Conservation (phyloP, 2,888 invertebrate species). For the Mythimna lalbum region DNA sequence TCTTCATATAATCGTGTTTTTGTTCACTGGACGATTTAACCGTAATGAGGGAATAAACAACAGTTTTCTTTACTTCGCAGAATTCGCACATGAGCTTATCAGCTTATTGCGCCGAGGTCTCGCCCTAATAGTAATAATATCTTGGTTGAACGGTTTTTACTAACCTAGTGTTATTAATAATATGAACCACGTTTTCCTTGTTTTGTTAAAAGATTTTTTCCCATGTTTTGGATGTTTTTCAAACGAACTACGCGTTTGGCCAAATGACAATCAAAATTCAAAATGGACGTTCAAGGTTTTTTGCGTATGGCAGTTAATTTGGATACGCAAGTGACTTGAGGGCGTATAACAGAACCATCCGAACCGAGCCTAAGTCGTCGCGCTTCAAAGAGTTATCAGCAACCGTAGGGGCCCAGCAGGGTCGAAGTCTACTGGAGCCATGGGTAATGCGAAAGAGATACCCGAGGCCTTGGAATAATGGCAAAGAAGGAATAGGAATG, state of each 20-base stretch:
- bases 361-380: too few relatives aligned
- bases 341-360: too few relatives aligned
- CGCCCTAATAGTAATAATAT: conserved; percentile 33
- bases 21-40: background rate
- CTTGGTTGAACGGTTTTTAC: conserved; percentile 18
- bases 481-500: too few relatives aligned
- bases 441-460: too few relatives aligned
- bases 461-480: too few relatives aligned
- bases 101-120: conserved; percentile 23
- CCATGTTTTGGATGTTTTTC: background rate
- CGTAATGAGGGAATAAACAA: conserved; percentile 8
- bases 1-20: background rate
- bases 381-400: too few relatives aligned
- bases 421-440: too few relatives aligned
- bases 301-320: background rate
- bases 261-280: background rate
- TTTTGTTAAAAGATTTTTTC: conserved; percentile 17
- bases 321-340: too few relatives aligned
- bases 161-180: conserved; percentile 11
- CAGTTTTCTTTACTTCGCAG: conserved; percentile 14
- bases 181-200: conserved; percentile 32
- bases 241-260: background rate
- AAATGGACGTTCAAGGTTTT: background rate
- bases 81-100: conserved; percentile 29
- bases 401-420: too few relatives aligned